Percentiles rank a stretch among this genome's conserved stretches.
Evolutionary conservation across 2,113 vertebrate genomes (phyloP).

Genomic region (Sebastes schlegelii): DNA sequence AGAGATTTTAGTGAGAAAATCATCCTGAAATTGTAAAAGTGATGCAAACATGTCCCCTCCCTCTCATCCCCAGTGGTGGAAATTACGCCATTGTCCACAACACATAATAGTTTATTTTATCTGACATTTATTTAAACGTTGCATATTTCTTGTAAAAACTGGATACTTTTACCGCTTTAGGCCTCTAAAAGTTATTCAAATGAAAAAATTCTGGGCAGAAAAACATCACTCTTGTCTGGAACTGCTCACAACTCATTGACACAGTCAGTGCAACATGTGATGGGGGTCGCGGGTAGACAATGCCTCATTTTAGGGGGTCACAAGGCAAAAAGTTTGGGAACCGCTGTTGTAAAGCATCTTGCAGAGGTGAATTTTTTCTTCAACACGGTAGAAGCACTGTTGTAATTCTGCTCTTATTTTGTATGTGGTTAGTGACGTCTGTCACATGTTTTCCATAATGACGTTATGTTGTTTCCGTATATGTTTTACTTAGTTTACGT

Average conservation of each 20-base stretch:
- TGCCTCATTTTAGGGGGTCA: neutral
- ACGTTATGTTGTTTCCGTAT: no score
- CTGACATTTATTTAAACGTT: conserved; percentile 23
- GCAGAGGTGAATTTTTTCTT: neutral
- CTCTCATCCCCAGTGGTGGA: neutral
- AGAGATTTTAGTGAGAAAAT: neutral
- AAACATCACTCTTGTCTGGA: neutral
- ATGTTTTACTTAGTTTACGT: no score
- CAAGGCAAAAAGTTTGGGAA: neutral
- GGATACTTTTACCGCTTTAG: conserved; percentile 10
- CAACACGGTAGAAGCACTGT: neutral
- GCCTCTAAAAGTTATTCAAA: conserved; percentile 12
- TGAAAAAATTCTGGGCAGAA: neutral
- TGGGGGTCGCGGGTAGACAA: neutral
- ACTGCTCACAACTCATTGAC: neutral
- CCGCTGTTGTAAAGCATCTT: neutral
- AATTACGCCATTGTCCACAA: neutral
- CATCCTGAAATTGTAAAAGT: neutral
- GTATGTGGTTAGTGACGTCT: neutral
- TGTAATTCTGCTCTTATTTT: neutral
- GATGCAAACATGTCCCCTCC: neutral
- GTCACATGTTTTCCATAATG: no score
- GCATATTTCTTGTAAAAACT: conserved; percentile 29
- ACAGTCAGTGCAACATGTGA: conserved; percentile 9
- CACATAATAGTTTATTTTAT: conserved; percentile 9